phyloP scores from a whole-genome alignment of 2,797 vertebrate genomes.

The Clangula hyemalis region DNA sequence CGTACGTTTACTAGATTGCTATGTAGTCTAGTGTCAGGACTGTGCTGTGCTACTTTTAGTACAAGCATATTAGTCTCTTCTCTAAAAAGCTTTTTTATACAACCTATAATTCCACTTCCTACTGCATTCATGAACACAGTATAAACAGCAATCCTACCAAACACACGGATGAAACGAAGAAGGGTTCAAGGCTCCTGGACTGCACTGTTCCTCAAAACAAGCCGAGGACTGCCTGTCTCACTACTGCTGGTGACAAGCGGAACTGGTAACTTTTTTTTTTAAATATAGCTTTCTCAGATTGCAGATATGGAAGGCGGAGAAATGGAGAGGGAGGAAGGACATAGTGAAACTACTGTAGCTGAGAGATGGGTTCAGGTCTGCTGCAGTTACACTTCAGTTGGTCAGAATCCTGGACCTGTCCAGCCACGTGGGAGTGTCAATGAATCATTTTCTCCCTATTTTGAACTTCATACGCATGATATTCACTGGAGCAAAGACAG shows the following conservation, averaged over 20 bases:
- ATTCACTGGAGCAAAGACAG: not conserved
- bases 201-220: not conserved
- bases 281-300: accelerated
- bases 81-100: not conserved
- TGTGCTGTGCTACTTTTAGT: accelerated
- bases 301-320: not conserved
- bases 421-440: accelerated
- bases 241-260: not conserved
- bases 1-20: accelerated
- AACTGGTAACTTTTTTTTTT: not conserved
- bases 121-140: accelerated
- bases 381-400: accelerated
- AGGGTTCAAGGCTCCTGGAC: not conserved
- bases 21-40: accelerated
- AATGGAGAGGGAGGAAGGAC: accelerated
- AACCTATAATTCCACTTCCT: not conserved
- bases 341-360: accelerated
- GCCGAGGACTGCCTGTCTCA: not conserved
- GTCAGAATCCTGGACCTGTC: accelerated
- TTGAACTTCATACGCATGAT: accelerated
- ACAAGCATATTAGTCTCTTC: accelerated
- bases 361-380: not conserved
- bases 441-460: accelerated
- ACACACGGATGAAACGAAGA: accelerated
- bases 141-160: not conserved